Conservation (phyloP, 2,888 invertebrate species). For the Sarcophaga rosellei region DNA sequence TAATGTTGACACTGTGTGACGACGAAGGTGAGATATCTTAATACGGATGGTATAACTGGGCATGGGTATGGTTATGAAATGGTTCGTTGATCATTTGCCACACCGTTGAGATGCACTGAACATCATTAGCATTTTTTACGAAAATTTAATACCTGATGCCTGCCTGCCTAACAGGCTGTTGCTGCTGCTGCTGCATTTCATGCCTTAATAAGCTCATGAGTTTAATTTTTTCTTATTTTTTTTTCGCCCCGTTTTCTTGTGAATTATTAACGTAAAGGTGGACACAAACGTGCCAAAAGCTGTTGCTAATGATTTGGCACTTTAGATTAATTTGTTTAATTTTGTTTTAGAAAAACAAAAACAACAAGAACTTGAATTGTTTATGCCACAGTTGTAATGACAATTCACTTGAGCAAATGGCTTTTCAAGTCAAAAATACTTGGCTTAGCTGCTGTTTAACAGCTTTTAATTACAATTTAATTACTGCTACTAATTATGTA, state of each 20-base stretch:
- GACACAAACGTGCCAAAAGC: constrained; percentile 61
- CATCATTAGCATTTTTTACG: constrained; percentile 54
- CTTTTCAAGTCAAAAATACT: constrained; percentile 24
- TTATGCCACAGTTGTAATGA: constrained; percentile 50
- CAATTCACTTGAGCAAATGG: constrained; percentile 2
- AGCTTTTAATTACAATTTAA: constrained; percentile 59
- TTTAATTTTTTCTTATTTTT: background rate
- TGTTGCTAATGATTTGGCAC: constrained; percentile 58
- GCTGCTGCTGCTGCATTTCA: constrained; percentile 44
- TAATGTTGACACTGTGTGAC: constrained; percentile 26
- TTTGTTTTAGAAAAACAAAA: constrained; percentile 10
- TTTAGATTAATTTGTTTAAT: constrained; percentile 59
- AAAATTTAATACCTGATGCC: background rate
- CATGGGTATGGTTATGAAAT: too few species aligned
- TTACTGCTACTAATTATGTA: constrained; percentile 34
- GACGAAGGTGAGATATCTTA: too few species aligned
- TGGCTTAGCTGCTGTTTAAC: constrained; percentile 49
- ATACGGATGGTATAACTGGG: background rate
- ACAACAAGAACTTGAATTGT: constrained; percentile 52
- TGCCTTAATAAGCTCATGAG: constrained; percentile 28
- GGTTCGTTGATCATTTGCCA: constrained; percentile 50
- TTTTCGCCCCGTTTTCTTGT: too few species aligned
- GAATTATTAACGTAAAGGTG: constrained; percentile 31
- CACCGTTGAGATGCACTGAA: constrained; percentile 38
- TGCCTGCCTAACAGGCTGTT: background rate